Evolutionary conservation across 2,113 vertebrate genomes (phyloP), one percentile per base, ranked within the genome.

Genomic region (Sylvilagus bachmani): DNA sequence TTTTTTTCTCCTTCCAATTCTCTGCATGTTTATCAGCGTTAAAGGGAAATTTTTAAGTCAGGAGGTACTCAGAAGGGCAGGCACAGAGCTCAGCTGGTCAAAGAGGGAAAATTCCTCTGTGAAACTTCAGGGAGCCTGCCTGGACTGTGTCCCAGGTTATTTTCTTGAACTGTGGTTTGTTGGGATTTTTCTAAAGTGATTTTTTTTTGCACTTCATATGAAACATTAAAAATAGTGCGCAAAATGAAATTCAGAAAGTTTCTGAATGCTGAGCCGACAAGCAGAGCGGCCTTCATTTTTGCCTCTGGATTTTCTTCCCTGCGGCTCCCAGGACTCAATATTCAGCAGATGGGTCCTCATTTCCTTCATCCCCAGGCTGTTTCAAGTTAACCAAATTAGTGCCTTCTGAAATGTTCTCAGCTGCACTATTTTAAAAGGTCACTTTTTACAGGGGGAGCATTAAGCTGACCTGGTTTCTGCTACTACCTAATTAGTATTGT

Each of bases 21-120:
- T 92, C 74, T 29, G 14, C 1, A 16, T 89, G 96, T 96, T 92
- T 96, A 84, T 96, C 66, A 89, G 74, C 79, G 91, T 94, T 75
- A 73, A 93, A 81, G 95, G 90, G 70, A 90, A 82, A 62, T 75
- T 94, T 94, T 92, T 69, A 75, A 86, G 69, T 88, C 96, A 67
- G 74, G 33, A 53, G 16, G 58, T 85, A 89, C 79, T 82, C 27
- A 73, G 77, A 74, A 95, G 88, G 89, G 36, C 88, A 90, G 77
- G 81, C 85, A 1, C 22, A 80, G 86, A 81, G 55, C 86, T 94
- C 92, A 69, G 79, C 78, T 17, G 92, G 78, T 61, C 84, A 91
- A 33, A 77, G 53, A 75, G 69, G 91, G 36, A 51, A 67, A 67
- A 64, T 95, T 88, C 79, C 94, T 84, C 83, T 67, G 16, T 75